phyloP scores from a whole-genome alignment of 2,888 invertebrate genomes.

The Rhimphoctona megacephalus region DNA sequence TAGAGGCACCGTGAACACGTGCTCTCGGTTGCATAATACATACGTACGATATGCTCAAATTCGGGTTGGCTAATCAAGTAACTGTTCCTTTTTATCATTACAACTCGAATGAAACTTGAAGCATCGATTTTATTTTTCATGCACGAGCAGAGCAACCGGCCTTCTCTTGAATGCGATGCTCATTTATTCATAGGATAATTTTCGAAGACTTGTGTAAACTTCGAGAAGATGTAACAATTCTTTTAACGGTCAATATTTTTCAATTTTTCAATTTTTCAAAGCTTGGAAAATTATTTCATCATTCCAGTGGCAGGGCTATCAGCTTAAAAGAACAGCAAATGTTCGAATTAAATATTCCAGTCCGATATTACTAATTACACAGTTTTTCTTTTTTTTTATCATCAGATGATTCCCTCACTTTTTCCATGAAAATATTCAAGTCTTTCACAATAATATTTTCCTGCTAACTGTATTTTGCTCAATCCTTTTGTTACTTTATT shows the following conservation, averaged over 20 bases:
- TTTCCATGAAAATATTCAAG: too few relatives aligned
- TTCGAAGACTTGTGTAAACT: not conserved
- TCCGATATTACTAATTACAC: too few relatives aligned
- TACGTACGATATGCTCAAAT: too few relatives aligned
- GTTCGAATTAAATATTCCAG: not conserved
- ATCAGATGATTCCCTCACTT: too few relatives aligned
- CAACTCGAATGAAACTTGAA: not conserved
- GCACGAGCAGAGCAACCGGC: conserved; percentile 4
- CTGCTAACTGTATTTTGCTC: too few relatives aligned
- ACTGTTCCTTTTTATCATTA: not conserved
- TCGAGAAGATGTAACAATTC: not conserved
- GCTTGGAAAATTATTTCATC: not conserved
- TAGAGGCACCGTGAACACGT: too few relatives aligned
- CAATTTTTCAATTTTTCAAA: too few relatives aligned
- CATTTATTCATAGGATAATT: not conserved
- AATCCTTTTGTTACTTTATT: too few relatives aligned
- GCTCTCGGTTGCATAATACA: too few relatives aligned
- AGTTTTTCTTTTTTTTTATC: too few relatives aligned
- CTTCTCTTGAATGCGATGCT: not conserved
- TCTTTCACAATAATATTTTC: too few relatives aligned
- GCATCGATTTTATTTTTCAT: not conserved
- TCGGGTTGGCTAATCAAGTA: too few relatives aligned
- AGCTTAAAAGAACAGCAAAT: conserved; percentile 1
- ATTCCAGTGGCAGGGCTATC: not conserved
- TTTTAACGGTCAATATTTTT: not conserved